Evolutionary conservation across 1,140 invertebrate genomes (phyloP), one percentile per base, ranked within the genome.

Genomic region (Temnothorax curvispinosus): DNA sequence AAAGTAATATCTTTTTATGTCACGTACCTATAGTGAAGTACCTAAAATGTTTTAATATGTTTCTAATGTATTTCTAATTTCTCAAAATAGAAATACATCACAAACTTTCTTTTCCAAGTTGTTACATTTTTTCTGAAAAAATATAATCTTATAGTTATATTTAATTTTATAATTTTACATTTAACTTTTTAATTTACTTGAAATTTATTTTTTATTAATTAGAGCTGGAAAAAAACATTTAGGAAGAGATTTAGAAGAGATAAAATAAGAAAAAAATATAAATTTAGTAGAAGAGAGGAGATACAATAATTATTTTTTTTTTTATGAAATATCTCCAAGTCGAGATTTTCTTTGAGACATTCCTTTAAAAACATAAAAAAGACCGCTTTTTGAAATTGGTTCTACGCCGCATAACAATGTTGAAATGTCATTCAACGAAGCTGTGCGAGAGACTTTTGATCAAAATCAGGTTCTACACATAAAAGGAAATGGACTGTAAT

Each of bases 401-500:
- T 60, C 13, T 7, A 18, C 35, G 13, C 50, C 27, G 0, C 38
- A 3, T 54, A 74, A 74, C 18, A 74, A 56, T n/a, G 11, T 75
- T 11, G 7, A 3, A 75, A 21, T 15, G 21, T 58, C 35, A 41
- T 27, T 15, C 15, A 35, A 74, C 27, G 9, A 74, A 76, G 15
- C n/a, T 76, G 15, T 75, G 15, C 13, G 35, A 41, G 52, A 58
- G 58, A 75, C 2, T 58, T 58, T 7, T 58, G 35, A 27, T 76
- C 52, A 27, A 75, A n/a, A 58, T 75, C 54, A 32, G 52, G 21
- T 76, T 60, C 7, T 44, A 18, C 9, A 1, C 52, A 6, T 15
- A 76, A 75, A 64, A 77, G 56, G 27, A 58, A 64, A 64, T 35
- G 18, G 8, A 21, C 8, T 44, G 8, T 27, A 76, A 60, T 76